Conservation (phyloP, 2,797 vertebrate species). For the Delichon dasypus region DNA sequence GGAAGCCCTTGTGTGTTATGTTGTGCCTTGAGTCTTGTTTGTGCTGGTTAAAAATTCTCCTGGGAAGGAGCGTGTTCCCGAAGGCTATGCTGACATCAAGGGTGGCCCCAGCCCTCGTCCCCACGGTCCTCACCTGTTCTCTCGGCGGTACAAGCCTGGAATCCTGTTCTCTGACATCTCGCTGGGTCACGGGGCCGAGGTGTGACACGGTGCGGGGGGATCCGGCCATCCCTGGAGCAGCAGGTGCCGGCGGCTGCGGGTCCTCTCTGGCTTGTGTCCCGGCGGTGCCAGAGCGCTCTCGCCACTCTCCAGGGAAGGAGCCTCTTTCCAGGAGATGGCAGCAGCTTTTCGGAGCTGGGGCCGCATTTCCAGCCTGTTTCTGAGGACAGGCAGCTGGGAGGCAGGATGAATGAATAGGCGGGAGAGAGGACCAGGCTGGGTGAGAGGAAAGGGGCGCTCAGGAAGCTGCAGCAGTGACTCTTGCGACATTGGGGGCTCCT, state of each 20-base stretch:
- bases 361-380: background rate
- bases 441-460: background rate
- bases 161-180: background rate
- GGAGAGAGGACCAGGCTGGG: background rate
- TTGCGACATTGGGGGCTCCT: fast-evolving
- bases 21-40: background rate
- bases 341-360: slow-evolving; percentile 48
- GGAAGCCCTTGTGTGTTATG: background rate
- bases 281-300: fast-evolving
- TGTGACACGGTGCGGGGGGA: background rate
- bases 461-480: background rate
- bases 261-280: background rate
- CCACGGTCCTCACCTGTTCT: background rate
- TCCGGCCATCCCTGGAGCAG: background rate
- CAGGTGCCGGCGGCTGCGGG: background rate
- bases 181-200: background rate
- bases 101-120: background rate
- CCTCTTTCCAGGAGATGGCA: slow-evolving; percentile 67
- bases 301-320: background rate
- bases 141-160: background rate
- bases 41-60: background rate
- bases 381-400: background rate
- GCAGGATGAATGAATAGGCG: background rate
- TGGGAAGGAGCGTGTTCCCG: fast-evolving
- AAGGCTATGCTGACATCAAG: background rate